phyloP scores from a whole-genome alignment of 2,888 invertebrate species.

The Lasioglossum leucozonium region DNA sequence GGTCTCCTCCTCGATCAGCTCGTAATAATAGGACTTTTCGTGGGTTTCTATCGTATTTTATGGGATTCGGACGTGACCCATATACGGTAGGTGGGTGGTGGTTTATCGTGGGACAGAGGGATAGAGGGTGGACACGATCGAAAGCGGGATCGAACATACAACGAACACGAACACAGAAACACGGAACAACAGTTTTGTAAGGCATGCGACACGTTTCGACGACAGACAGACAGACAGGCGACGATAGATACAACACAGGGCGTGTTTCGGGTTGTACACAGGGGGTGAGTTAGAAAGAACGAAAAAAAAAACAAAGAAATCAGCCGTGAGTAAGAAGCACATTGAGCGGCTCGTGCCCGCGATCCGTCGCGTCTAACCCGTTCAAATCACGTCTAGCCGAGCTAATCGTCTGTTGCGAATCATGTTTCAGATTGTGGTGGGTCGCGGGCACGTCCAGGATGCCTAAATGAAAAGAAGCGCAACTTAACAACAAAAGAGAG shows the following conservation, averaged over 20 bases:
- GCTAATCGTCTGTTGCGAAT: not conserved
- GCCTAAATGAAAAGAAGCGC: conserved; percentile 69
- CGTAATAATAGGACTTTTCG: conserved; percentile 73
- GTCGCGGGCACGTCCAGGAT: conserved; percentile 67
- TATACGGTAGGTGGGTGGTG: no score
- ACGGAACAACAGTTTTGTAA: conserved; percentile 36
- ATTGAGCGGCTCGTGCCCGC: conserved; percentile 72
- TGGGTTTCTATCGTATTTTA: conserved; percentile 61
- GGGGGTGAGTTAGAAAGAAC: conserved; percentile 77
- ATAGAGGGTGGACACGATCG: not conserved
- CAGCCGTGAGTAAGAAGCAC: conserved; percentile 80
- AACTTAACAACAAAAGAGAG: conserved; percentile 49
- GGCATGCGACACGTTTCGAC: conserved; percentile 40
- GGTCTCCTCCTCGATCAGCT: conserved; percentile 67
- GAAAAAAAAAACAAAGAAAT: conserved; percentile 80
- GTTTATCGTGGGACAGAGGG: not conserved
- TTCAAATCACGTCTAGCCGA: not conserved
- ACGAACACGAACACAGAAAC: conserved; percentile 24
- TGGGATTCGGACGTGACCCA: conserved; percentile 23
- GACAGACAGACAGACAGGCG: conserved; percentile 37
- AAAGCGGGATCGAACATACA: conserved; percentile 13
- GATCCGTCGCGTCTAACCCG: conserved; percentile 33
- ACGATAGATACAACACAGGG: conserved; percentile 9
- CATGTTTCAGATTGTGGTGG: conserved; percentile 15
- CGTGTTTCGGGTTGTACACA: conserved; percentile 27